Percentiles rank a stretch among this genome's conserved stretches.
Conservation (phyloP, 2,113 vertebrate species). For the Hoplias malabaricus region DNA sequence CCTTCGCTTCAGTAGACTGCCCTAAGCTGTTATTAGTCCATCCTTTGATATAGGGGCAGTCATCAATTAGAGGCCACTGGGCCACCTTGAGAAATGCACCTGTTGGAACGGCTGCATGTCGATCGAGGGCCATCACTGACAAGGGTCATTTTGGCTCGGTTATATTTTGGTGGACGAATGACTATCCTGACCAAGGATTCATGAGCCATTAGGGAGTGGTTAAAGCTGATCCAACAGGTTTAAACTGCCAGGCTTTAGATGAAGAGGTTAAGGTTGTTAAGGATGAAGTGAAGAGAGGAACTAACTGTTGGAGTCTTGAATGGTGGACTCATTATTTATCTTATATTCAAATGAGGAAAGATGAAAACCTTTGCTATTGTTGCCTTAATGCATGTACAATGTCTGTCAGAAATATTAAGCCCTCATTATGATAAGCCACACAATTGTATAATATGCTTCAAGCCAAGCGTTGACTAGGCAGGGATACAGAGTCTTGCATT, state of each 20-base stretch:
- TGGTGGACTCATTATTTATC: neutral
- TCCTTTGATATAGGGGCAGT: slow-evolving; percentile 63
- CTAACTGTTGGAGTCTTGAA: neutral
- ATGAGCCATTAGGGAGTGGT: slow-evolving; percentile 10
- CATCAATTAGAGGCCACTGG: slow-evolving; percentile 59
- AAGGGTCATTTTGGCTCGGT: slow-evolving; percentile 28
- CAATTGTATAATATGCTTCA: too few species aligned
- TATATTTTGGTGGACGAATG: slow-evolving; percentile 33
- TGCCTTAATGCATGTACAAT: too few species aligned
- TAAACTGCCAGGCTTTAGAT: neutral
- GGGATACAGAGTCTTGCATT: too few species aligned
- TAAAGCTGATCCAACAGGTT: slow-evolving; percentile 1
- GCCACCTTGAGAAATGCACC: slow-evolving; percentile 57
- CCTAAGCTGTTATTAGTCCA: slow-evolving; percentile 56
- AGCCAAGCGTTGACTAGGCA: too few species aligned
- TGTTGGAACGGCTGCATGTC: slow-evolving; percentile 45
- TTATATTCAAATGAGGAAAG: too few species aligned
- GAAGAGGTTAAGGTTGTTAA: neutral
- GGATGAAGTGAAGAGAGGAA: neutral
- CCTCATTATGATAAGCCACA: too few species aligned
- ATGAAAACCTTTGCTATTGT: too few species aligned
- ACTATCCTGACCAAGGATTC: neutral
- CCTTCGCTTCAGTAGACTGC: slow-evolving; percentile 58
- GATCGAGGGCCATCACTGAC: slow-evolving; percentile 39
- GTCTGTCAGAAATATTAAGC: too few species aligned